Percentiles rank a stretch among this genome's conserved stretches.
Conservation (phyloP, 2,888 invertebrate species). For the Conus canariensis region DNA sequence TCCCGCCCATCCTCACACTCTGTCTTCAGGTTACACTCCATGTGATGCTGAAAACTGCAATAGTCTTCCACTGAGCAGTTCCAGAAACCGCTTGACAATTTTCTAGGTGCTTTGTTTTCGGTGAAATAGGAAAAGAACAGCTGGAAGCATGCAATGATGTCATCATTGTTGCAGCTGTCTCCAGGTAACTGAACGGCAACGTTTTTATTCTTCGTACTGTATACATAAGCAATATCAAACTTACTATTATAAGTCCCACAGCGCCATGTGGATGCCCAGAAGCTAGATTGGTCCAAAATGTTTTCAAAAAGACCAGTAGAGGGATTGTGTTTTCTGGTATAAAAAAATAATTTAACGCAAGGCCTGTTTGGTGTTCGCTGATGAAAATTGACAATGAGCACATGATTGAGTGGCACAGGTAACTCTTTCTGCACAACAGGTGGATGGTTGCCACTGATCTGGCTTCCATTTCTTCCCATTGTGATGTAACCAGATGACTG, state of each 20-base stretch:
- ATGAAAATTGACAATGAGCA: neutral
- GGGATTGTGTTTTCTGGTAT: neutral
- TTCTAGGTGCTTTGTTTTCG: neutral
- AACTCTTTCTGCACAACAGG: neutral
- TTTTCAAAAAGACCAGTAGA: neutral
- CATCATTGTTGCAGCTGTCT: neutral
- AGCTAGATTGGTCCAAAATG: no score
- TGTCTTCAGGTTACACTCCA: slow-evolving; percentile 18
- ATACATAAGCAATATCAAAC: neutral
- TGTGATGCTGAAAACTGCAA: slow-evolving; percentile 23
- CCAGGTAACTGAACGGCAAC: no score
- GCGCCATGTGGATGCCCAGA: no score
- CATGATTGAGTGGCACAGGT: neutral
- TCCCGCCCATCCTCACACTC: slow-evolving; percentile 40
- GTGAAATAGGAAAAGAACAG: slow-evolving; percentile 30
- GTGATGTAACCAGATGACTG: slow-evolving; percentile 4
- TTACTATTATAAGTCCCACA: no score
- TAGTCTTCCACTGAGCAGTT: slow-evolving; percentile 30
- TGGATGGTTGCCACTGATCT: no score
- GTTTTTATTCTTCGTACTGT: no score
- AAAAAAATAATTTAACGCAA: neutral
- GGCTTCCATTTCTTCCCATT: neutral
- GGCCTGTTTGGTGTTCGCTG: no score
- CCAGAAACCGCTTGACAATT: neutral
- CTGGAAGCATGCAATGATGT: neutral